phyloP scores from a whole-genome alignment of 2,888 invertebrate genomes.

The Scaptomyza parva region DNA sequence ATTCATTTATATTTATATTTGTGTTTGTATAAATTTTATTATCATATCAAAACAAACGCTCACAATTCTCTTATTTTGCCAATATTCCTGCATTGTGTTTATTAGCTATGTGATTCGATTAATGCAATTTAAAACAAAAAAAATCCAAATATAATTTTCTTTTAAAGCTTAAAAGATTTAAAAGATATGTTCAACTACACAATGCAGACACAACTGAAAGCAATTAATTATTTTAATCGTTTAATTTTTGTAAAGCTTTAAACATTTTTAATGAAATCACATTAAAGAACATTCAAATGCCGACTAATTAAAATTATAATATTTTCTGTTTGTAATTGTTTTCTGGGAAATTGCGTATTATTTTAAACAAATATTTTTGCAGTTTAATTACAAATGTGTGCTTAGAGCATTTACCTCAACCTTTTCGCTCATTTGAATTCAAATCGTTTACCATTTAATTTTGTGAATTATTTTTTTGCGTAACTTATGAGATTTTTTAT shows the following conservation, averaged over 20 bases:
- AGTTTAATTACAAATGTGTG: constrained; percentile 47
- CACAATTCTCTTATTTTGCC: constrained; percentile 4
- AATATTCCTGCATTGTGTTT: constrained; percentile 5
- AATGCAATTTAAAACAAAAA: background rate
- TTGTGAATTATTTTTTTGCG: background rate
- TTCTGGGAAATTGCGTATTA: background rate
- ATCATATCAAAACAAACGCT: constrained; percentile 32
- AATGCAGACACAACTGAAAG: too few species aligned
- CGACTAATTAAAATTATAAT: constrained; percentile 1
- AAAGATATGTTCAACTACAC: too few species aligned
- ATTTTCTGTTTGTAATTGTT: constrained; percentile 5
- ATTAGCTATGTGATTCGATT: background rate
- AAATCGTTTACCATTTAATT: constrained; percentile 1
- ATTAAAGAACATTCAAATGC: background rate
- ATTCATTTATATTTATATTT: background rate
- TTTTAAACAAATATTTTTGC: constrained; percentile 43
- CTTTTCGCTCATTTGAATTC: background rate
- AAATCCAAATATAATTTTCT: background rate
- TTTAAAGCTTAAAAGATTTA: background rate
- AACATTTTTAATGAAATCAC: background rate
- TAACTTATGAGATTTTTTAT: background rate
- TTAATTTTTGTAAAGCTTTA: background rate
- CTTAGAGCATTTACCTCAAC: background rate
- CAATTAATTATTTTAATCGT: too few species aligned
- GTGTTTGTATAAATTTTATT: constrained; percentile 29